These are phyloP conservation scores for Acanthosepion lycidas DNA, from an alignment of 2,888 invertebrate species.

Conservation along the genomic window DNA sequence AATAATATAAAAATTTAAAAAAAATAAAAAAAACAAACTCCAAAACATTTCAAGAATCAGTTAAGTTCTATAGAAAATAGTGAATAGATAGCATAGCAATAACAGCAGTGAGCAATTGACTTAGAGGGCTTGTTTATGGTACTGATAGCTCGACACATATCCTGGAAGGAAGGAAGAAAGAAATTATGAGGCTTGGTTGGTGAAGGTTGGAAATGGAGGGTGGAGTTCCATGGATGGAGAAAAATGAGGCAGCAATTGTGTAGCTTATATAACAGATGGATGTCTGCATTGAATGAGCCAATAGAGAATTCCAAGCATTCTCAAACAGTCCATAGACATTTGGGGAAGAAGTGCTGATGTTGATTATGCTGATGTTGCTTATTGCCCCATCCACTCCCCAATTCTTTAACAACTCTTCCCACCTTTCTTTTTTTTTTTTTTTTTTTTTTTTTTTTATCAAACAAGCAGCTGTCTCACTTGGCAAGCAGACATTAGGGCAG, in stretches of 20 bases:
- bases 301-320: constrained; percentile 6
- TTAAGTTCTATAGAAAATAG: not conserved
- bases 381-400: not conserved
- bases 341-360: not conserved
- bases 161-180: not conserved
- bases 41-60: not conserved
- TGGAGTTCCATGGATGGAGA: not conserved
- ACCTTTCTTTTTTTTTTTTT: too few relatives aligned
- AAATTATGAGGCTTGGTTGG: not conserved
- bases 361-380: not conserved
- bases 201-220: not conserved
- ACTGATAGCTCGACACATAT: not conserved
- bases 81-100: not conserved
- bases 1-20: not conserved
- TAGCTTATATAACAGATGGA: constrained; percentile 23
- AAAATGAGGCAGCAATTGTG: not conserved
- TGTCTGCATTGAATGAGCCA: not conserved
- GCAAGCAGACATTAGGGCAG: not conserved
- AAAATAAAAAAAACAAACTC: not conserved
- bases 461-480: not conserved
- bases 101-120: not conserved
- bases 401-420: not conserved
- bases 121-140: not conserved
- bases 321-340: not conserved
- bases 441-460: not conserved